Conservation (phyloP, 2,888 invertebrate genomes). For the Saturnia japonica region DNA sequence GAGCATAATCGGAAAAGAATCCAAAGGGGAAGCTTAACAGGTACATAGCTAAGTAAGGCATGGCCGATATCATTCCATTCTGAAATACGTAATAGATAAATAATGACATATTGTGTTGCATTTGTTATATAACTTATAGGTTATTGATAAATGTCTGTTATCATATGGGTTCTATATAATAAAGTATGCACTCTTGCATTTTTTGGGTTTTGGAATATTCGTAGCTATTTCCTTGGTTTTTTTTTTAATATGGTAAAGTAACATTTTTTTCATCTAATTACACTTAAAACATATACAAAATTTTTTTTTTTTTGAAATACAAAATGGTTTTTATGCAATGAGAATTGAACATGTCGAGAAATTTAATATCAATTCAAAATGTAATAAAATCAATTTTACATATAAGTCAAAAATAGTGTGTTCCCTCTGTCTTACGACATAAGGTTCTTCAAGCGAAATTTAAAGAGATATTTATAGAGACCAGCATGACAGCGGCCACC, state of each 20-base stretch:
- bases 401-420: background rate
- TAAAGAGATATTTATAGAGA: too few species aligned
- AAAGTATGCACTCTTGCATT: too few species aligned
- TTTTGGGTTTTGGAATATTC: too few species aligned
- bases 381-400: background rate
- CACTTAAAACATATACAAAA: too few species aligned
- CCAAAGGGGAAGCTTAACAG: conserved; percentile 60
- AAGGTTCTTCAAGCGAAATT: too few species aligned
- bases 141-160: background rate
- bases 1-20: conserved; percentile 74
- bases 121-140: background rate
- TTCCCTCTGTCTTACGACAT: too few species aligned
- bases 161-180: background rate
- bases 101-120: background rate
- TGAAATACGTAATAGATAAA: conserved; percentile 32
- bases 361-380: background rate
- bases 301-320: background rate
- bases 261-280: too few species aligned
- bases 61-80: conserved; percentile 84
- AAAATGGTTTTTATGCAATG: background rate
- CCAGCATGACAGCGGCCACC: too few species aligned
- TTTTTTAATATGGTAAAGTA: too few species aligned
- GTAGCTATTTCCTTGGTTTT: too few species aligned
- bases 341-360: background rate
- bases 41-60: conserved; percentile 88